A percentile compares a stretch with the other conserved stretches of the same genome.
These are phyloP conservation scores for Formica selysi DNA, from an alignment of 1,140 invertebrate genomes.

Conservation along the genomic window DNA sequence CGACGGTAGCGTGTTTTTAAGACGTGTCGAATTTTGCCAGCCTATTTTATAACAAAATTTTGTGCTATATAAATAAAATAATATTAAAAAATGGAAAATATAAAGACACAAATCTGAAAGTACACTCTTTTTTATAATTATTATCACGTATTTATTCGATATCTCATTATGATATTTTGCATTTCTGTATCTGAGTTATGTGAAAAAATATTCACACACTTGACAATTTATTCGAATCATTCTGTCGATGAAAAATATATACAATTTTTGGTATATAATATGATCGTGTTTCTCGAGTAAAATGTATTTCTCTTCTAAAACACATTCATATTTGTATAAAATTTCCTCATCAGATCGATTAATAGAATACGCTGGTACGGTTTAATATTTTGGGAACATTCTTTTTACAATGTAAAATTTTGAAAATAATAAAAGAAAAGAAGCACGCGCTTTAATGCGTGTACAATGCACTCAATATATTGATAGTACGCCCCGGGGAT, in stretches of 20 bases:
- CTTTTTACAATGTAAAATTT: conserved; percentile 4
- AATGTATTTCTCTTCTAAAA: not conserved
- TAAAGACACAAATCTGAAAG: no score
- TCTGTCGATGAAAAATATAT: no score
- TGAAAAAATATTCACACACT: not conserved
- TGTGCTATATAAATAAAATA: no score
- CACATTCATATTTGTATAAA: no score
- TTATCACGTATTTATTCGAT: not conserved
- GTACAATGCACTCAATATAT: not conserved
- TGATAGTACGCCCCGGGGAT: not conserved
- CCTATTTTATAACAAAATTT: no score
- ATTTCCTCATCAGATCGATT: not conserved
- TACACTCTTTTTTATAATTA: no score
- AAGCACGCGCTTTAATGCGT: not conserved
- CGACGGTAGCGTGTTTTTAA: no score
- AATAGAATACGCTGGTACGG: not conserved
- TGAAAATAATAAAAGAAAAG: not conserved
- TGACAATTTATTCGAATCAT: not conserved
- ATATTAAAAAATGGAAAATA: no score
- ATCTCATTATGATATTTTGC: not conserved
- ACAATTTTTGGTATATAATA: no score
- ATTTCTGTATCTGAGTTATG: not conserved
- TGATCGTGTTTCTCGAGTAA: no score
- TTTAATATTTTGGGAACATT: not conserved
- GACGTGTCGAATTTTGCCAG: no score